Base-by-base conservation (phyloP, 2,888 invertebrate species). In the Neuroscelio doddi region DNA sequence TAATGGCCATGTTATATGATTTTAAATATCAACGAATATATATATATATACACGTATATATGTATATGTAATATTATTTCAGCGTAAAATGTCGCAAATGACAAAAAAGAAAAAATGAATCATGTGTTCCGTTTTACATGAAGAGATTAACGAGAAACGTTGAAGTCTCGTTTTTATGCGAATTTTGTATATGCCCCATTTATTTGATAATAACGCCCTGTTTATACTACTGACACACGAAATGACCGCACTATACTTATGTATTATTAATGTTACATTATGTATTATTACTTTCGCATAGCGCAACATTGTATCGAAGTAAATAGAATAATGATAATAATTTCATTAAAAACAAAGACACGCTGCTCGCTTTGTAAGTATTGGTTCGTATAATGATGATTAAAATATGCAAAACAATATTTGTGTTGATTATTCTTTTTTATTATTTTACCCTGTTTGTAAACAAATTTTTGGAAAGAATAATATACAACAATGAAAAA, bases 311-410 rank as follows among this genome's bases (percentile, higher is more conserved):
- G 69, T 72, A 73, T 73, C 70, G 68, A 72, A 65, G 34, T 63
- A 49, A 65, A 55, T 64, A 65, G 55, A 42, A 49, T 57, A 68
- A 64, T 66, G 15, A 64, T 57, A 47, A 65, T 42, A 30, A 62
- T 61, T 67, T 64, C 64, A 66, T 64, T 64, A 73, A 68, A 63
- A 64, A 68, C n/a, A 65, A 71, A 78, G 71, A 78, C 75, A 78
- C 75, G 78, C 78, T 78, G 77, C 77, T 81, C 80, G 80, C 80
- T 79, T 80, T 83, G 81, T 82, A 81, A 81, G 79, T 80, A 80
- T 81, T 75, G 80, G 79, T 82, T 80, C 82, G 79, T 81, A 82
- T 77, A 73, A 77, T 80, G 76, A 79, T 72, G 72, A 81, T 81
- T 80, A 79, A 80, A 80, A 74, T 71, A 73, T 59, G 56, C 69